phyloP scores from a whole-genome alignment of 1,140 invertebrate species.

The Zaprionus lachaisei region DNA sequence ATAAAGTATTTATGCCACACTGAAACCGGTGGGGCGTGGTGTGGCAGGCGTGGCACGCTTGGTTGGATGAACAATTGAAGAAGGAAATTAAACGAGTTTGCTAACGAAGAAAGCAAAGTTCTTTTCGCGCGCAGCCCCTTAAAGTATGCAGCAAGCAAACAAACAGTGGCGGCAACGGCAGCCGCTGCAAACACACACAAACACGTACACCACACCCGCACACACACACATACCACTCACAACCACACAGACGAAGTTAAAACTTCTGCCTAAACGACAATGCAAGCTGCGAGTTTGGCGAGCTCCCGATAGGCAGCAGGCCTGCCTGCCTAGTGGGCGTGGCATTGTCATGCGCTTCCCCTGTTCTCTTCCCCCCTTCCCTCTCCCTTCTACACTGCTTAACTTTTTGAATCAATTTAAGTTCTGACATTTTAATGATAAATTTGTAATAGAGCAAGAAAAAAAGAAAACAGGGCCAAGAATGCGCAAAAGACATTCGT shows the following conservation, averaged over 20 bases:
- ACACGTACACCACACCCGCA: not conserved
- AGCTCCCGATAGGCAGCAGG: no score
- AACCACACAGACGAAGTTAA: not conserved
- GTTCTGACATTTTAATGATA: slow-evolving; percentile 83
- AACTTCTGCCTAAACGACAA: slow-evolving; percentile 45
- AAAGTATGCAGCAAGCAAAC: slow-evolving; percentile 69
- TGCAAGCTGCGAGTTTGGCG: slow-evolving; percentile 17
- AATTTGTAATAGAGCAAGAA: slow-evolving; percentile 72
- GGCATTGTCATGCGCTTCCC: slow-evolving; percentile 30
- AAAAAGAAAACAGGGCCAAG: slow-evolving; percentile 43
- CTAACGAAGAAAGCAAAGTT: slow-evolving; percentile 76
- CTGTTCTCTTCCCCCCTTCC: not conserved
- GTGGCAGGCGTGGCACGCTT: slow-evolving; percentile 21
- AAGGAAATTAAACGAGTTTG: slow-evolving; percentile 83
- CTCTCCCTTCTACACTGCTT: slow-evolving; percentile 10
- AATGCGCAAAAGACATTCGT: slow-evolving; percentile 44
- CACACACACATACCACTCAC: not conserved
- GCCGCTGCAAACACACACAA: not conserved
- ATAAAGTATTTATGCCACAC: slow-evolving; percentile 52
- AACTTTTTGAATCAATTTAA: slow-evolving; percentile 83
- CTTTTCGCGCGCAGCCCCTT: slow-evolving; percentile 61
- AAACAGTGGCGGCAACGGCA: slow-evolving; percentile 29
- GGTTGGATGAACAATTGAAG: slow-evolving; percentile 72
- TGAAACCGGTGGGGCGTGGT: slow-evolving; percentile 15
- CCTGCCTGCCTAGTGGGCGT: not conserved